Conservation (phyloP, 2,888 invertebrate species). For the Furcula furcula region DNA sequence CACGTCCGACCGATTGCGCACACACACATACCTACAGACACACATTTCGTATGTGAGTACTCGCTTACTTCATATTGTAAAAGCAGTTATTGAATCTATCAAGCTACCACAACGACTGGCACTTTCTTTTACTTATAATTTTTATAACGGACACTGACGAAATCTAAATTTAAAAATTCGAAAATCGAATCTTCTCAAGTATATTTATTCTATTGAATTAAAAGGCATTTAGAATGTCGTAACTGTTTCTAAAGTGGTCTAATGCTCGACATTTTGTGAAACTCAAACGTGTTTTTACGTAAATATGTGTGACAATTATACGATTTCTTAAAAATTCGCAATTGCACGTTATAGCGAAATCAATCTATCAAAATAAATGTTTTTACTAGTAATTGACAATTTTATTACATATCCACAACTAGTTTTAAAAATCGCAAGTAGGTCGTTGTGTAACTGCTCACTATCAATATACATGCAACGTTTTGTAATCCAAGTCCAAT, state of each 20-base stretch:
- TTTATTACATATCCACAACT: conserved; percentile 32
- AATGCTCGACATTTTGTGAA: conserved; percentile 2
- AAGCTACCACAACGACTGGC: conserved; percentile 10
- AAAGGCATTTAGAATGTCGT: conserved; percentile 6
- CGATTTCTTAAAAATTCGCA: conserved; percentile 8
- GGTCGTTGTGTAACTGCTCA: conserved; percentile 31
- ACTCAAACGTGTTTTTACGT: conserved; percentile 1
- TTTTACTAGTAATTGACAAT: conserved; percentile 29
- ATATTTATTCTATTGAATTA: no score
- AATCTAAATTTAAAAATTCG: conserved; percentile 16
- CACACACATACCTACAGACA: conserved; percentile 50
- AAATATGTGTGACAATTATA: conserved; percentile 2
- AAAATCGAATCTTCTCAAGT: no score
- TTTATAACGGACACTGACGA: conserved; percentile 8
- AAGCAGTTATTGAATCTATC: conserved; percentile 16
- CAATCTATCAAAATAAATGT: conserved; percentile 24
- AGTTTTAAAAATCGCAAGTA: conserved; percentile 32
- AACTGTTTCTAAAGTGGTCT: conserved; percentile 7
- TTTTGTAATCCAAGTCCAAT: conserved; percentile 47
- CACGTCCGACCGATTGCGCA: conserved; percentile 76
- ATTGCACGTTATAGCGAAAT: conserved; percentile 13
- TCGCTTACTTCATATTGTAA: conserved; percentile 21
- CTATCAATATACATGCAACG: conserved; percentile 25
- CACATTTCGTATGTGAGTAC: conserved; percentile 36
- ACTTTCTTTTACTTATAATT: conserved; percentile 13